phyloP scores from a whole-genome alignment of 2,113 vertebrate genomes.

The Ginglymostoma cirratum region DNA sequence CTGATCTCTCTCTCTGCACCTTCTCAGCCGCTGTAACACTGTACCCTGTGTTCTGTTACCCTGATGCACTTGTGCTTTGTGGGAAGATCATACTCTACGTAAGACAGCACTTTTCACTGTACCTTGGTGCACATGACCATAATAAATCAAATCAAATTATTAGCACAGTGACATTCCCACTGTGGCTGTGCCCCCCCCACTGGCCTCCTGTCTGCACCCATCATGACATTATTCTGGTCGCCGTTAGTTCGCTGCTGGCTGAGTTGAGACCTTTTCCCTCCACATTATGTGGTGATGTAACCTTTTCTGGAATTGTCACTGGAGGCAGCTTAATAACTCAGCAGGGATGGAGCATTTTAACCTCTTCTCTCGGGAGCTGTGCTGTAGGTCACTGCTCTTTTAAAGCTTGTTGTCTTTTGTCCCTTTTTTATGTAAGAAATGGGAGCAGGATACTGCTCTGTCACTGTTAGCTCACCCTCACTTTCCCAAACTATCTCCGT shows the following conservation, averaged over 20 bases:
- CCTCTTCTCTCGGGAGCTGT: background rate
- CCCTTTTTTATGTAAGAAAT: background rate
- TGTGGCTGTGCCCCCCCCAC: too few species aligned
- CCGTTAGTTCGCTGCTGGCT: background rate
- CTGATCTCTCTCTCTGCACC: too few species aligned
- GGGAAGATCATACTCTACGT: too few species aligned
- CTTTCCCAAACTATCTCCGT: too few species aligned
- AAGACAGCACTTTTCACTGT: too few species aligned
- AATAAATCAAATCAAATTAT: too few species aligned
- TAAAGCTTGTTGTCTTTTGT: background rate
- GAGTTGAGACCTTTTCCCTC: background rate
- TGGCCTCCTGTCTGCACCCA: background rate
- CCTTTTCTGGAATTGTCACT: background rate
- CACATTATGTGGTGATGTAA: background rate
- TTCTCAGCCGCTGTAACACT: too few species aligned
- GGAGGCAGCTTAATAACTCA: background rate
- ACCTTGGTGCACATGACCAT: too few species aligned
- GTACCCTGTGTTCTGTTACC: too few species aligned
- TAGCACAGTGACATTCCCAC: too few species aligned
- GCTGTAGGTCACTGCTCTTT: background rate
- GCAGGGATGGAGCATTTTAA: background rate
- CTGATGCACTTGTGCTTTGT: too few species aligned
- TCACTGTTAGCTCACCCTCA: background rate
- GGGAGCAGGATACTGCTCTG: background rate
- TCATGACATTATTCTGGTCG: background rate